Conservation (phyloP, 2,888 invertebrate genomes). For the Hoplodrina blanda region DNA sequence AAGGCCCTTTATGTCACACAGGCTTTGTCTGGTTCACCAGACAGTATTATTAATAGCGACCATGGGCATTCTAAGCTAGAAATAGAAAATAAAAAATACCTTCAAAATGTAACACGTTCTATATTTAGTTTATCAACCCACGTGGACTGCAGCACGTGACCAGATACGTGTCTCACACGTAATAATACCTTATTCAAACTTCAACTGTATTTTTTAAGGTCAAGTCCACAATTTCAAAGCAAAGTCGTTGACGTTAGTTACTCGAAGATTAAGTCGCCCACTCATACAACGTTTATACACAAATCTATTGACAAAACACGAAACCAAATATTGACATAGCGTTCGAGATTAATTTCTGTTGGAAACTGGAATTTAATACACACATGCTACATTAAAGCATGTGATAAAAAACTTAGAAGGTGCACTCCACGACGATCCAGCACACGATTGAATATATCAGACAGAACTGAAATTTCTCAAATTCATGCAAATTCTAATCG, state of each 20-base stretch:
- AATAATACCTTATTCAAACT: conserved; percentile 51
- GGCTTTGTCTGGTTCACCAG: conserved; percentile 15
- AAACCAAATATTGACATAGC: conserved; percentile 69
- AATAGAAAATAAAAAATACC: conserved; percentile 45
- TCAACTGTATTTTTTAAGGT: conserved; percentile 56
- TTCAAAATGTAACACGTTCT: conserved; percentile 35
- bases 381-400: conserved; percentile 36
- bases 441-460: neutral
- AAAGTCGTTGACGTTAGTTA: conserved; percentile 58
- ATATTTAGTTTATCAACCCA: conserved; percentile 50
- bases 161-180: conserved; percentile 37
- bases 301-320: conserved; percentile 67
- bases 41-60: conserved; percentile 31
- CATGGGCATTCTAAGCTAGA: conserved; percentile 11
- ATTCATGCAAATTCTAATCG: conserved; percentile 1
- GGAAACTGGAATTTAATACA: conserved; percentile 65
- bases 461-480: neutral
- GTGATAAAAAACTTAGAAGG: conserved; percentile 39
- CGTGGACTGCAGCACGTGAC: conserved; percentile 51
- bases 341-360: conserved; percentile 68
- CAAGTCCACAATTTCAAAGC: conserved; percentile 52
- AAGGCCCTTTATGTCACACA: neutral
- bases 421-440: neutral
- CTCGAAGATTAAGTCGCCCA: conserved; percentile 61
- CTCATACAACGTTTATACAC: conserved; percentile 54